A percentile compares a stretch with the other conserved stretches of the same genome.
Evolutionary conservation across 1,140 invertebrate genomes (phyloP).

Genomic region (Nasonia giraulti): DNA sequence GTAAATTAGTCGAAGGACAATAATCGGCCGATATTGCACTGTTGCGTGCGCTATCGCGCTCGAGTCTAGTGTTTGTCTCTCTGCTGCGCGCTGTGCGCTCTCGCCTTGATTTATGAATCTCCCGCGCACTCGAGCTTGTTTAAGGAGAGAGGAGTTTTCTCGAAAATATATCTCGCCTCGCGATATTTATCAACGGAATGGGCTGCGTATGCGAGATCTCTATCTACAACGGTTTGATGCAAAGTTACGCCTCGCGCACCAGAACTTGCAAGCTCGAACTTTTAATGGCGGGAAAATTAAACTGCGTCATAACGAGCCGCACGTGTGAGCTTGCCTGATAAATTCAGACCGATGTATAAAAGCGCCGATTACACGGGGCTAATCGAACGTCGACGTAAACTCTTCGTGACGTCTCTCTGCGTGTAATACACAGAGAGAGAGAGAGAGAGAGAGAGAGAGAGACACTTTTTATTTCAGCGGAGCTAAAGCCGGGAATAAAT

Average conservation of each 20-base stretch:
- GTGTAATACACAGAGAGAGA: not conserved
- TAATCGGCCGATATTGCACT: not conserved
- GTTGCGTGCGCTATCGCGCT: not conserved
- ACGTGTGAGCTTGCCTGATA: too few relatives aligned
- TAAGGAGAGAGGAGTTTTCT: not conserved
- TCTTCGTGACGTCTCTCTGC: not conserved
- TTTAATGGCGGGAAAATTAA: too few relatives aligned
- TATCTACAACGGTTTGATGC: too few relatives aligned
- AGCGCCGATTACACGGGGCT: not conserved
- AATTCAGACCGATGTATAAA: too few relatives aligned
- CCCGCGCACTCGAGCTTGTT: not conserved
- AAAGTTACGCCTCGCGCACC: too few relatives aligned
- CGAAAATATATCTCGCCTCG: not conserved
- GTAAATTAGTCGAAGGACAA: not conserved
- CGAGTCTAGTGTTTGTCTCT: not conserved
- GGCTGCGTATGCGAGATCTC: not conserved
- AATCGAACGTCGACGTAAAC: not conserved
- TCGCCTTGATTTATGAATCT: not conserved
- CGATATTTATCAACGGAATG: not conserved
- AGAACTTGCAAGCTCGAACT: too few relatives aligned
- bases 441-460: not conserved
- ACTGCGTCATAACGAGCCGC: too few relatives aligned
- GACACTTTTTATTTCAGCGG: not conserved
- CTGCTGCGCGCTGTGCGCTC: too few relatives aligned
- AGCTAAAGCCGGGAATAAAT: not conserved